A percentile compares a stretch with the other conserved stretches of the same genome.
phyloP scores from a whole-genome alignment of 2,888 invertebrate species.

The Anarsia innoxiella region DNA sequence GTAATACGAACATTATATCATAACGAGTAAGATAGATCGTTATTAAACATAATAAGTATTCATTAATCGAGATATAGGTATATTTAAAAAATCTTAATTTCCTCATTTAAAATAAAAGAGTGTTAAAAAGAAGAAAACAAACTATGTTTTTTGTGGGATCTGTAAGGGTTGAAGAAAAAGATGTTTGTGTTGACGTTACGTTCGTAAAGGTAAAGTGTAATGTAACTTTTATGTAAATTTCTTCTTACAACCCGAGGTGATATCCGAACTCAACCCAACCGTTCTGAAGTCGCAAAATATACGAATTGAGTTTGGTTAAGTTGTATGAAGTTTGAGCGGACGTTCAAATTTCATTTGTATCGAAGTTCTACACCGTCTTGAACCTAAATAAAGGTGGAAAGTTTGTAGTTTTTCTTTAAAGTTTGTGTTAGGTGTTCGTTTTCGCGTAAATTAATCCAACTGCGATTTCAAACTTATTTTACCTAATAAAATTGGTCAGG shows the following conservation, averaged over 20 bases:
- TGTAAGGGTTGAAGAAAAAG: too few species aligned
- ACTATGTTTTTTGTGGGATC: too few species aligned
- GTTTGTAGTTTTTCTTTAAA: neutral
- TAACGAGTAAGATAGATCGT: too few species aligned
- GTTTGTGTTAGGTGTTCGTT: neutral
- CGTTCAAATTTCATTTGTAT: constrained; percentile 7
- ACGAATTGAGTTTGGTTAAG: constrained; percentile 14
- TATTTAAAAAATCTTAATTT: too few species aligned
- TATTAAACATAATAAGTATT: too few species aligned
- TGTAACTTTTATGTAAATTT: constrained; percentile 27
- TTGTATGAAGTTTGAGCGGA: neutral
- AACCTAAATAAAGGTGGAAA: neutral
- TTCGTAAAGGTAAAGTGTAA: too few species aligned
- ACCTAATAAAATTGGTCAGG: neutral
- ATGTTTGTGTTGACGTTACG: too few species aligned
- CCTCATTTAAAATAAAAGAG: too few species aligned
- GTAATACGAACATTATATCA: too few species aligned
- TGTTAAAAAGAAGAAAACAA: too few species aligned
- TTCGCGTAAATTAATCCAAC: neutral
- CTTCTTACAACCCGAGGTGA: constrained; percentile 26
- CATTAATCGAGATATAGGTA: too few species aligned
- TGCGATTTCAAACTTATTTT: neutral
- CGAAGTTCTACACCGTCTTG: neutral
- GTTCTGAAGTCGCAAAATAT: constrained; percentile 14
- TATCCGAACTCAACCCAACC: constrained; percentile 7